Evolutionary conservation across 1,140 invertebrate genomes (phyloP), one percentile per base, ranked within the genome.

Genomic region (Magallana gigas): DNA sequence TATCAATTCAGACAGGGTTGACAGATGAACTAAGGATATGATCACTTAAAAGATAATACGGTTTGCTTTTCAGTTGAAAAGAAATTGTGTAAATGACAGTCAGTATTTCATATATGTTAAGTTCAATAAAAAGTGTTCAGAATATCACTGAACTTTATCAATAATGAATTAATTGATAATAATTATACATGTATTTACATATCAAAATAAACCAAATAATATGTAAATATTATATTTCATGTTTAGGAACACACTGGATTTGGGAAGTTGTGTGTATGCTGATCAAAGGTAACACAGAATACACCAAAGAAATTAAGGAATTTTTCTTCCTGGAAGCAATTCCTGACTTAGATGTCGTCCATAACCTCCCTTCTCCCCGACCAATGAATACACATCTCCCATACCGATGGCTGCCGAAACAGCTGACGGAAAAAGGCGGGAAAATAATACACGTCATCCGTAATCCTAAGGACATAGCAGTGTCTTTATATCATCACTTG

Each of bases 221-320:
- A 48, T 48, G 5, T 48, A 48, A 0, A 48, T 48, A 48, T 4
- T 48, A 48, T 48, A 5, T 64, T 64, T 18, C 18, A 64, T 3
- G 48, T 68, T n/a, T 83, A 91, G 91, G 91, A 8, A 91, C 90
- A 8, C 90, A 90, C 76, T 91, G 91, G 91, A n/a, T 88, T 18
- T 91, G 91, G 91, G 91, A 91, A 58, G 84, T 91, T 11, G 56
- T 90, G 9, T 85, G 83, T 64, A 90, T 91, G 91, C 81, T 91
- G 14, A 29, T 84, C 6, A 68, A 76, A 16, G 71, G 85, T 7
- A 86, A 82, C 64, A 82, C 87, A 3, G 87, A 89, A 57, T 84
- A 88, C 12, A 48, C 83, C 0, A 60, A 68, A 8, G 64, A 86
- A 11, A 83, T 59, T 14, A 87, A 90, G 36, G 83, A 85, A 23